Percentiles rank a stretch among this genome's conserved stretches.
Conservation (phyloP, 1,140 invertebrate genomes). For the Coenobita brevimanus region DNA sequence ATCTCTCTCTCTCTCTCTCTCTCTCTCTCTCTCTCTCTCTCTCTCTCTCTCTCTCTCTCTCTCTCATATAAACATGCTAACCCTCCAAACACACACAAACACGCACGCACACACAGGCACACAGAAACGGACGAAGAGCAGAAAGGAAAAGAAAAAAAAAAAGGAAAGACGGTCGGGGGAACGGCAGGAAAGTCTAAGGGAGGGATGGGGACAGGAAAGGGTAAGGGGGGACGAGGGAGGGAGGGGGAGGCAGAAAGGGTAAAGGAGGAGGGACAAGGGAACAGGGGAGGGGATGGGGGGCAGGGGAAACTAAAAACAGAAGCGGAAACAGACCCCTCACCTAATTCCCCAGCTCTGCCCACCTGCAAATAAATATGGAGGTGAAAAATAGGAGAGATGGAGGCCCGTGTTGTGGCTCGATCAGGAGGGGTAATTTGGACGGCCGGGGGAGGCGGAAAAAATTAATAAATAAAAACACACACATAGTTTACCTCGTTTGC, state of each 20-base stretch:
- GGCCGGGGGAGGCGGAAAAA: too few species aligned
- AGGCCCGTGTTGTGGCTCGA: too few species aligned
- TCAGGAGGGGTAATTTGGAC: too few species aligned
- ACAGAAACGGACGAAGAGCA: not conserved
- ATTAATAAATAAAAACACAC: too few species aligned
- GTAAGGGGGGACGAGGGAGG: not conserved
- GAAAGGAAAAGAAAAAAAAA: not conserved
- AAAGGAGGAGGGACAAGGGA: not conserved
- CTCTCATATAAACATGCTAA: too few species aligned
- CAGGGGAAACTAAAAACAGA: too few species aligned
- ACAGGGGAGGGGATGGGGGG: not conserved
- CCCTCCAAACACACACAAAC: too few species aligned
- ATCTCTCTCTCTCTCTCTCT: not conserved
- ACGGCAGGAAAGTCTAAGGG: not conserved
- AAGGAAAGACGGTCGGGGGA: not conserved
- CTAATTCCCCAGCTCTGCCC: too few species aligned
- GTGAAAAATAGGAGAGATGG: too few species aligned
- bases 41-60: not conserved
- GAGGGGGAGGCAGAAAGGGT: not conserved
- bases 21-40: not conserved
- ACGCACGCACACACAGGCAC: not conserved
- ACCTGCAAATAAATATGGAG: too few species aligned
- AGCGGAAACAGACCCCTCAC: too few species aligned
- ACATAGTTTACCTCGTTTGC: too few species aligned
- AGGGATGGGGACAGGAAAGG: constrained; percentile 25